Evolutionary conservation across 1,140 invertebrate genomes (phyloP).

Genomic region (Parapsyche elsis): DNA sequence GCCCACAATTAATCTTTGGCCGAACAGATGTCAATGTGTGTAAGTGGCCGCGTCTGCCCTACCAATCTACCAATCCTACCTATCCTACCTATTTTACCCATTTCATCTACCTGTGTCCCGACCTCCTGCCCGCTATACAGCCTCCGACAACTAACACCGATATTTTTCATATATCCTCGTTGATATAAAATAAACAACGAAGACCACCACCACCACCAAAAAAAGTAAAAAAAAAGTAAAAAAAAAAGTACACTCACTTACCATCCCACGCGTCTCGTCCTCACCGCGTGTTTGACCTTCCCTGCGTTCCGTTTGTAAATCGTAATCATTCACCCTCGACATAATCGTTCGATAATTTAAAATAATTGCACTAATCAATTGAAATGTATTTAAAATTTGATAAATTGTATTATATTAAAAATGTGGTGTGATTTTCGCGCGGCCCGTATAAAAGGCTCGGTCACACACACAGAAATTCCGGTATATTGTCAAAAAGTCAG

Average conservation of each 20-base stretch:
- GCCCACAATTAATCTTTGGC: conserved; percentile 27
- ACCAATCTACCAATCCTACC: conserved; percentile 30
- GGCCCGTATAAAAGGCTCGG: background rate
- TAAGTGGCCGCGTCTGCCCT: conserved; percentile 30
- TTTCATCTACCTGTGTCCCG: conserved; percentile 27
- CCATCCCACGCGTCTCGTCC: background rate
- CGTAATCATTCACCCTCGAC: background rate
- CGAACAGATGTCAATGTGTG: conserved; percentile 40
- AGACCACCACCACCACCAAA: background rate
- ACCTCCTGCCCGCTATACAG: conserved; percentile 29
- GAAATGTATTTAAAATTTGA: background rate
- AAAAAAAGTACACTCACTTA: background rate
- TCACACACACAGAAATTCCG: conserved; percentile 43
- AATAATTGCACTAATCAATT: too few relatives aligned
- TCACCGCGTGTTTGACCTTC: background rate
- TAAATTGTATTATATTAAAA: background rate
- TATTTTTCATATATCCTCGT: conserved; percentile 14
- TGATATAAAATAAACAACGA: background rate
- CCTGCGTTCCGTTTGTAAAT: background rate
- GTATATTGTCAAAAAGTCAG: conserved; percentile 48
- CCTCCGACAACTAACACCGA: conserved; percentile 21
- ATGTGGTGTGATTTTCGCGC: conserved; percentile 3
- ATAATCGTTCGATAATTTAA: background rate
- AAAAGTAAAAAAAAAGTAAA: background rate
- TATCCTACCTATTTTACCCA: conserved; percentile 10